Base-by-base conservation (phyloP, 2,113 vertebrate species). In the Eurystomus gularis region DNA sequence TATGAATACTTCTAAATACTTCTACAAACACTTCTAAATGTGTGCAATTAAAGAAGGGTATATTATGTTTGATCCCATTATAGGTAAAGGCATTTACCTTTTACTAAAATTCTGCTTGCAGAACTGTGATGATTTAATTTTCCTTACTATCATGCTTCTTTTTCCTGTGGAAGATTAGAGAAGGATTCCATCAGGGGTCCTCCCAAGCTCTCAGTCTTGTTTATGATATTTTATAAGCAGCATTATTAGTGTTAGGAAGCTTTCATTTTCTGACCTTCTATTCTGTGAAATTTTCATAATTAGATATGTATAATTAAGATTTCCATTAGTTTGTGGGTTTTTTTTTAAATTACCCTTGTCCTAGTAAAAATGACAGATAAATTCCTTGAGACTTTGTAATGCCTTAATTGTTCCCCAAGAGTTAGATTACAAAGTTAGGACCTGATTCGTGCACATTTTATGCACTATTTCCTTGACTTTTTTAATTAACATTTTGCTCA, bases 351-450 rank as follows among this genome's bases (percentile, higher is more conserved):
- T 97, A 66, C 40, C 73, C 24, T 37, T 96, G 58, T 93, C 64
- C 71, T 72, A 92, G 85, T 97, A 97, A 97, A 97, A 97, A 77
- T 97, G 95, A 96, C 81, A 98, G 95, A 95, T 69, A 97, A 87
- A 93, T 88, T 92, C 62, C 71, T 93, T 94, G 92, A 97, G 88
- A 97, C 66, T 92, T 82, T 65, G 80, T 86, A 97, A 93, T 93
- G 61, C 49, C 60, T 97, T 97, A 97, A 95, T 96, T 96, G 84
- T 86, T 97, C 71, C 84, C 91, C 90, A 78, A 94, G 75, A 96
- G 69, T 96, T 97, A 97, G 57, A 97, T 96, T 96, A 91, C 57
- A 78, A 31, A 95, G 62, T 88, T 88, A 96, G 51, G 62, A 81
- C 52, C 72, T 94, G 62, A 94, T 94, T 96, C 96, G 93, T 85